Percentiles rank a stretch among this genome's conserved stretches.
Conservation (phyloP, 2,797 vertebrate genomes). For the Sebastes nivosus region DNA sequence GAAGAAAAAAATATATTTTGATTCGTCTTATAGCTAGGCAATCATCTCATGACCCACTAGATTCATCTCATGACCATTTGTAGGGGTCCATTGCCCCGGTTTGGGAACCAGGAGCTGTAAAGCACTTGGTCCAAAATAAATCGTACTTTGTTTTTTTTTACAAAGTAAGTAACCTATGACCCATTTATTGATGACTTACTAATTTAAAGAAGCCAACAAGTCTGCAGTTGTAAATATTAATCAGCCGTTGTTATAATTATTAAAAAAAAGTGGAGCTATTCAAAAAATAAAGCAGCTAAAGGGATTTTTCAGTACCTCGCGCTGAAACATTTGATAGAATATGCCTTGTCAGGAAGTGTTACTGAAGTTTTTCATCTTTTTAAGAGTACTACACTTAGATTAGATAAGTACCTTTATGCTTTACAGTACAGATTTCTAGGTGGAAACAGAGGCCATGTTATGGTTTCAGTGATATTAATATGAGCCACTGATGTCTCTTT, state of each 20-base stretch:
- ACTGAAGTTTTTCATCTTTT: not conserved
- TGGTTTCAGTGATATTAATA: not conserved
- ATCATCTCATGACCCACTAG: not conserved
- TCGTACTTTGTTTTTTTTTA: not conserved
- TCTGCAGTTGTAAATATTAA: not conserved
- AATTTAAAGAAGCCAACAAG: not conserved
- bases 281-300: not conserved
- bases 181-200: not conserved
- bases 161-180: not conserved
- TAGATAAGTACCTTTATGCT: not conserved
- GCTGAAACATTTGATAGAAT: no score
- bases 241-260: no score
- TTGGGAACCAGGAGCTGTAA: not conserved
- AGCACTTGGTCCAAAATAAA: no score
- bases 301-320: not conserved
- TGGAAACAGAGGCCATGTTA: not conserved
- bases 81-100: no score
- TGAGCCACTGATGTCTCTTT: slow-evolving; percentile 50
- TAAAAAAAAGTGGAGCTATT: not conserved
- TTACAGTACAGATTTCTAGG: not conserved
- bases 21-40: no score
- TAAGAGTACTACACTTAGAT: not conserved
- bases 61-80: not conserved
- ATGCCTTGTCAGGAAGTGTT: not conserved
- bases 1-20: not conserved